Evolutionary conservation across 1,140 invertebrate species (phyloP), one percentile per base, ranked within the genome.

Genomic region (Grapholita molesta): DNA sequence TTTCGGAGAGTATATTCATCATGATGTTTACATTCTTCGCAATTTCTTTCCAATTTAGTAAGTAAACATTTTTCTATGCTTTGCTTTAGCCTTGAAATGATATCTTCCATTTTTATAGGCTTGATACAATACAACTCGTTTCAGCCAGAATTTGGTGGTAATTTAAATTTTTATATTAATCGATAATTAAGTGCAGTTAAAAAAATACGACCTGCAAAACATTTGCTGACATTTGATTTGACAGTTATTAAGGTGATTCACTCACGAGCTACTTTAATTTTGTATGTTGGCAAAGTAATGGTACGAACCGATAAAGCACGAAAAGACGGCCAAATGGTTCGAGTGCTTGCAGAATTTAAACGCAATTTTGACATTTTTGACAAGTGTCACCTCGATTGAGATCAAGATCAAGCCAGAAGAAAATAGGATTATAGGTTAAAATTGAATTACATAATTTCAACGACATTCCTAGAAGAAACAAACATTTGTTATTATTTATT

Each of bases 1-100:
- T 82, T 80, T 28, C 84, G 75, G 61, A 78, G 42, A 52, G 73
- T 67, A 73, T 78, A 83, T 71, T 89, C 87, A 33, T 55, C 5
- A 35, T 84, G 84, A 65, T 71, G 70, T 32, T 75, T 70, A 38
- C 68, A 68, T 70, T 83, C 81, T 35, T 85, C 80, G 35, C 78
- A 78, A 65, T 81, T 78, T 75, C 77, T 83, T 7, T 69, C 64
- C 52, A 89, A 74, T 76, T 84, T 88, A 21, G 78, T 76, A 68
- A 87, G 42, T 25, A 84, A 70, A 70, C 83, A 89, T n/a, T 64
- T 69, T 42, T 82, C 75, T 33, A 86, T 79, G 28, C 69, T 67
- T 42, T 79, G 67, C 30, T 78, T 72, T 64, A 82, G 57, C 18
- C 75, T 76, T 12, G 25, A 25, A 30, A 61, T 28, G n/a, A 15